A percentile compares a stretch with the other conserved stretches of the same genome.
Evolutionary conservation across 2,797 vertebrate genomes (phyloP).

Genomic region (Falco concolor): DNA sequence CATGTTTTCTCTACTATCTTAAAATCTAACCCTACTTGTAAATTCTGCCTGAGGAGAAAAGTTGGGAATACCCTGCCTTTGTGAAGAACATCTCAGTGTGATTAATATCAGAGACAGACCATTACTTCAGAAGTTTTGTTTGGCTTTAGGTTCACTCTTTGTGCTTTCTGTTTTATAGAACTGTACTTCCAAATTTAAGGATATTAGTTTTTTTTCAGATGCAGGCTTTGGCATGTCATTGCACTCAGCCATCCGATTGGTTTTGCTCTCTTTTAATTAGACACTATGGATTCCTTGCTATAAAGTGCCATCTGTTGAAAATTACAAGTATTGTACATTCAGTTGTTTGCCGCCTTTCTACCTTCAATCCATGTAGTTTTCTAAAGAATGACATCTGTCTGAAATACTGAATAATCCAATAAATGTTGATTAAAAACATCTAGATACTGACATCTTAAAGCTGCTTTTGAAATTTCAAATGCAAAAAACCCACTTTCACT

Average conservation of each 20-base stretch:
- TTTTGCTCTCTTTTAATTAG: neutral
- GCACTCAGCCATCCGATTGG: neutral
- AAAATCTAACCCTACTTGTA: neutral
- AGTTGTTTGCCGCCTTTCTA: neutral
- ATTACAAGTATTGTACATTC: neutral
- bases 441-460: neutral
- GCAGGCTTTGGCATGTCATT: neutral
- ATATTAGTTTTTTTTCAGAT: neutral
- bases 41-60: neutral
- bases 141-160: neutral
- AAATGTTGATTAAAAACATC: neutral
- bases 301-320: constrained; percentile 42
- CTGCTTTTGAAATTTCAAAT: neutral
- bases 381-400: neutral
- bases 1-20: neutral
- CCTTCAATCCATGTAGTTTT: neutral
- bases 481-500: neutral
- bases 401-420: neutral
- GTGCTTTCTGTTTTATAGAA: neutral
- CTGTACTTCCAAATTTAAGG: neutral
- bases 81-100: neutral
- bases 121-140: neutral
- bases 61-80: neutral
- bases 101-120: neutral
- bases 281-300: neutral